phyloP scores from a whole-genome alignment of 2,113 vertebrate species.

The Bos indicus region DNA sequence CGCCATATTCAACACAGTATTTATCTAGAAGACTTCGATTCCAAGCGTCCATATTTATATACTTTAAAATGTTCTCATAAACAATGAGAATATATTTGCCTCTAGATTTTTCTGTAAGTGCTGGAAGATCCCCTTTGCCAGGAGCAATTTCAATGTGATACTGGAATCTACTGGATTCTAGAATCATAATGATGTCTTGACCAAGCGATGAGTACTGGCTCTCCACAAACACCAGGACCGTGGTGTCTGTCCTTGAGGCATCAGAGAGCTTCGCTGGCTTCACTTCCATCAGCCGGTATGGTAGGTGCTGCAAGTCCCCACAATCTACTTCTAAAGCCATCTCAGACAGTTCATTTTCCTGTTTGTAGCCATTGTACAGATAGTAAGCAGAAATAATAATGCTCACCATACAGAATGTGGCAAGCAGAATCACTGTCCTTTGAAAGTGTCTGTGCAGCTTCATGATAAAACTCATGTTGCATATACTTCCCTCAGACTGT shows the following conservation, averaged over 20 bases:
- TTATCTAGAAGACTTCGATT: constrained; percentile 85
- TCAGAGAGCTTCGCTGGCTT: constrained; percentile 71
- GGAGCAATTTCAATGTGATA: constrained; percentile 85
- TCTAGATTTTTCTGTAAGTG: constrained; percentile 80
- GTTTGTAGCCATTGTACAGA: constrained; percentile 83
- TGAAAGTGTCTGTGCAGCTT: constrained; percentile 87
- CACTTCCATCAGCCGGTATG: constrained; percentile 70
- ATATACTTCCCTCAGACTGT: constrained; percentile 60
- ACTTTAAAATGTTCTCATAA: constrained; percentile 86
- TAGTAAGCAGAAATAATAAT: constrained; percentile 86
- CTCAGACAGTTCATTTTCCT: constrained; percentile 82
- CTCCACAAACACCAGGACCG: constrained; percentile 86
- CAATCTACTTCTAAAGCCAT: constrained; percentile 79
- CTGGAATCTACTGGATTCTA: constrained; percentile 84
- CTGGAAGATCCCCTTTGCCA: constrained; percentile 84
- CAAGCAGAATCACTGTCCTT: constrained; percentile 84
- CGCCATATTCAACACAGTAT: constrained; percentile 83
- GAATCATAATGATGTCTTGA: constrained; percentile 84
- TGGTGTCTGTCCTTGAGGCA: constrained; percentile 77
- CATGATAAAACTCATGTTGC: constrained; percentile 84
- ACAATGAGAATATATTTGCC: constrained; percentile 85
- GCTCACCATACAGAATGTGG: constrained; percentile 86
- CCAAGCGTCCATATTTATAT: constrained; percentile 85
- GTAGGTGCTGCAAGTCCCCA: constrained; percentile 74
- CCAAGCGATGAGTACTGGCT: constrained; percentile 85